phyloP scores from a whole-genome alignment of 2,888 invertebrate genomes.

The Sabatieria punctata region DNA sequence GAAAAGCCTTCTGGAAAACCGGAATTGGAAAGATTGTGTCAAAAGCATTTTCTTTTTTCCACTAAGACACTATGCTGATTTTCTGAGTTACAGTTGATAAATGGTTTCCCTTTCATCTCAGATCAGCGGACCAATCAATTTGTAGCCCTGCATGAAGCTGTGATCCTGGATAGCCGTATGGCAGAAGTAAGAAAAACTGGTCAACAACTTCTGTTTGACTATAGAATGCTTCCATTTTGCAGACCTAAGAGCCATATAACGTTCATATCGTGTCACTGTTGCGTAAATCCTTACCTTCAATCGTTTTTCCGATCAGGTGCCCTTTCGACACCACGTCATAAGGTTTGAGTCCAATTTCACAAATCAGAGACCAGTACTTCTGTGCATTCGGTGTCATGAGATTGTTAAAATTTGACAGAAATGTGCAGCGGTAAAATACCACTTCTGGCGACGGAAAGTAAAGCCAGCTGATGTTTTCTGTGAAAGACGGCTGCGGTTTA shows the following conservation, averaged over 20 bases:
- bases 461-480: conserved; percentile 11
- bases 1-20: too few relatives aligned
- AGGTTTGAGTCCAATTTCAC: conserved; percentile 17
- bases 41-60: too few relatives aligned
- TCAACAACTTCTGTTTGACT: conserved; percentile 11
- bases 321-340: conserved; percentile 11
- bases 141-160: conserved; percentile 15
- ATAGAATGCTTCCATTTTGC: conserved; percentile 10
- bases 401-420: conserved; percentile 20
- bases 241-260: conserved; percentile 15
- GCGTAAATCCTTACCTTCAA: conserved; percentile 14
- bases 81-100: too few relatives aligned
- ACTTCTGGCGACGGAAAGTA: background rate
- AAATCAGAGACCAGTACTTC: conserved; percentile 20
- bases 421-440: conserved; percentile 16
- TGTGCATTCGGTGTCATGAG: conserved; percentile 16
- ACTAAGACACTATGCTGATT: too few relatives aligned
- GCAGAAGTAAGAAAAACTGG: conserved; percentile 14
- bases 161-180: conserved; percentile 22
- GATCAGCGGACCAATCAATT: conserved; percentile 8
- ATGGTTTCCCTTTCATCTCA: too few relatives aligned
- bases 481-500: conserved; percentile 15
- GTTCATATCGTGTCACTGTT: too few relatives aligned
- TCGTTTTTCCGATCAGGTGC: conserved; percentile 11
- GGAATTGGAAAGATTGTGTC: too few relatives aligned